phyloP scores from a whole-genome alignment of 2,888 invertebrate genomes.

The Galerucella nymphaeae region DNA sequence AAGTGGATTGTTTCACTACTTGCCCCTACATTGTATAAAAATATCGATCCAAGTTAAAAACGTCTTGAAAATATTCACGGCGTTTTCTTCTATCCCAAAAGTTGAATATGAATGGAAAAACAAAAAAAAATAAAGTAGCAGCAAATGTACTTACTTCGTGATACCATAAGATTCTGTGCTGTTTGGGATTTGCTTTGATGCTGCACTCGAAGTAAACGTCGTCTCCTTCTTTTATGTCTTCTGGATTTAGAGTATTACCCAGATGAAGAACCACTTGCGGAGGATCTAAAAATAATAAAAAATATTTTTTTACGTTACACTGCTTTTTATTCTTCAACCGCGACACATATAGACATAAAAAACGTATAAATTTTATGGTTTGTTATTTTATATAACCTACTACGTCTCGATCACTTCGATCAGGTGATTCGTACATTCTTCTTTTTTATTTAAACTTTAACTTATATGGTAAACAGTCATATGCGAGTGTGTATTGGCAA shows the following conservation, averaged over 20 bases:
- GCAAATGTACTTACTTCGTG: constrained; percentile 74
- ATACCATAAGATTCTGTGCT: constrained; percentile 81
- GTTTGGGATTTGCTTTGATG: constrained; percentile 80
- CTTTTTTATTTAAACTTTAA: background rate
- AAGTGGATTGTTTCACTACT: too few relatives aligned
- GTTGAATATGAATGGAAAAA: constrained; percentile 24
- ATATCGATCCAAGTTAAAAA: background rate
- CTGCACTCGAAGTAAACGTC: constrained; percentile 85
- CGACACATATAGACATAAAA: constrained; percentile 9
- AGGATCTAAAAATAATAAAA: constrained; percentile 69
- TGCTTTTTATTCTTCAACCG: constrained; percentile 8
- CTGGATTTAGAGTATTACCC: constrained; percentile 79
- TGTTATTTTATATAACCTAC: constrained; percentile 7
- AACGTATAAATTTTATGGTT: constrained; percentile 11
- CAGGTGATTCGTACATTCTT: background rate
- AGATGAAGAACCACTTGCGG: constrained; percentile 78
- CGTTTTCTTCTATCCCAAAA: constrained; percentile 16
- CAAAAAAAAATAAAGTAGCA: constrained; percentile 17
- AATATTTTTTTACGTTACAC: constrained; percentile 17
- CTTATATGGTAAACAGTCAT: too few relatives aligned
- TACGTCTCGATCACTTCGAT: background rate
- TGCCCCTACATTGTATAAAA: constrained; percentile 49
- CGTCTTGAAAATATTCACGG: background rate
- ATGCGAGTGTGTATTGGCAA: too few relatives aligned
- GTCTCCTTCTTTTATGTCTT: constrained; percentile 83